Evolutionary conservation across 2,113 vertebrate species (phyloP), one percentile per base, ranked within the genome.

Genomic region (Bombycilla garrulus): DNA sequence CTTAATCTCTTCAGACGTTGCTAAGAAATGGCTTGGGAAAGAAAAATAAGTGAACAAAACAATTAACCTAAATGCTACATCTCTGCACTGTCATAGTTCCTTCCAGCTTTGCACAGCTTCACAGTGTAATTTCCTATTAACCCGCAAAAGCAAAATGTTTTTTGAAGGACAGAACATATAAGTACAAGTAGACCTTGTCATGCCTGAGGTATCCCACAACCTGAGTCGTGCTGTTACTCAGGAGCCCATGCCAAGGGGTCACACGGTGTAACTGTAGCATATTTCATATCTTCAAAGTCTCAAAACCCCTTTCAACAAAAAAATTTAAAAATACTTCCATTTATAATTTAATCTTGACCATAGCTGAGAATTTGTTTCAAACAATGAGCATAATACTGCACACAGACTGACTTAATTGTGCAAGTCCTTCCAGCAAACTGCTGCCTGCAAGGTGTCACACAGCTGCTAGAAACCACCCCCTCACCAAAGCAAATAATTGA

Each of bases 31-130:
- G 51, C 45, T 48, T 64, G 44, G 60, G 91, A 85, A 96, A 95
- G 78, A 97, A 81, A 90, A 86, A 6, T 45, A 96, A 71, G 88
- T 93, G 96, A 97, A 97, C 92, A 97, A 96, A 96, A 92, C 67
- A 79, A 94, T 81, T 81, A 94, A 93, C 92, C 88, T 96, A 96
- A 97, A 97, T 96, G 79, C 60, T 56, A 70, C 69, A 88, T 92
- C 28, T 85, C 73, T 92, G 65, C 70, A 82, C 77, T 66, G 88
- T 38, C 80, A 91, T 81, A 93, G 92, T 40, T 96, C 69, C 96
- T 94, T 92, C 69, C 85, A 94, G 53, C 73, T 96, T 87, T 86
- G 82, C 81, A 92, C 25, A 87, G 79, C 62, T 96, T 97, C 40
- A 47, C 13, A 73, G 31, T 18, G 64, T 90, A 85, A 96, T 95